phyloP scores from a whole-genome alignment of 2,888 invertebrate species.

The Phortica okadai region DNA sequence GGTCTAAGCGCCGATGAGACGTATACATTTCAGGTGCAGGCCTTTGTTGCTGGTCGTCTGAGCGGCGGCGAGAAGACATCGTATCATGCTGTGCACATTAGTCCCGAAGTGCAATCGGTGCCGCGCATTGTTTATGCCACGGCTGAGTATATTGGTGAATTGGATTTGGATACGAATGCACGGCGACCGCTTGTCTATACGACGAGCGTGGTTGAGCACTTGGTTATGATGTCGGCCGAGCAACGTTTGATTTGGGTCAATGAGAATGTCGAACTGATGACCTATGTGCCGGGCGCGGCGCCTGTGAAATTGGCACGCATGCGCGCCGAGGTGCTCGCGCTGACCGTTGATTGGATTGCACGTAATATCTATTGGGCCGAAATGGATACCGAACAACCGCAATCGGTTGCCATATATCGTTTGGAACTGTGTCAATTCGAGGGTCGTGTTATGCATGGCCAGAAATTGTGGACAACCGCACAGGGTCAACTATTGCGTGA shows the following conservation, averaged over 20 bases:
- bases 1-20: slow-evolving; percentile 80
- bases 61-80: slow-evolving; percentile 80
- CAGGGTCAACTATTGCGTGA: slow-evolving; percentile 82
- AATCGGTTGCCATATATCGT: slow-evolving; percentile 80
- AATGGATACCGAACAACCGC: slow-evolving; percentile 73
- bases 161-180: slow-evolving; percentile 85
- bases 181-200: slow-evolving; percentile 81
- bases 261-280: slow-evolving; percentile 74
- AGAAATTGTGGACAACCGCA: slow-evolving; percentile 78
- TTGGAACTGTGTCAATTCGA: slow-evolving; percentile 82
- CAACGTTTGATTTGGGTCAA: slow-evolving; percentile 90
- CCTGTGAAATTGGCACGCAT: slow-evolving; percentile 79
- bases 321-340: slow-evolving; percentile 80
- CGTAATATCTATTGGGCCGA: slow-evolving; percentile 90
- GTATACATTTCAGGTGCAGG: slow-evolving; percentile 86
- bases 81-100: slow-evolving; percentile 81
- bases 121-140: slow-evolving; percentile 87
- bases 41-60: slow-evolving; percentile 81
- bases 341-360: slow-evolving; percentile 92
- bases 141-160: slow-evolving; percentile 83
- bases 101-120: slow-evolving; percentile 86
- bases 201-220: slow-evolving; percentile 82
- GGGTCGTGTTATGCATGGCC: slow-evolving; percentile 78
- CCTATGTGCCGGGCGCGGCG: slow-evolving; percentile 66
- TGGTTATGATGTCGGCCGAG: slow-evolving; percentile 81